Conservation (phyloP, 2,797 vertebrate species). For the Takifugu ocellatus region DNA sequence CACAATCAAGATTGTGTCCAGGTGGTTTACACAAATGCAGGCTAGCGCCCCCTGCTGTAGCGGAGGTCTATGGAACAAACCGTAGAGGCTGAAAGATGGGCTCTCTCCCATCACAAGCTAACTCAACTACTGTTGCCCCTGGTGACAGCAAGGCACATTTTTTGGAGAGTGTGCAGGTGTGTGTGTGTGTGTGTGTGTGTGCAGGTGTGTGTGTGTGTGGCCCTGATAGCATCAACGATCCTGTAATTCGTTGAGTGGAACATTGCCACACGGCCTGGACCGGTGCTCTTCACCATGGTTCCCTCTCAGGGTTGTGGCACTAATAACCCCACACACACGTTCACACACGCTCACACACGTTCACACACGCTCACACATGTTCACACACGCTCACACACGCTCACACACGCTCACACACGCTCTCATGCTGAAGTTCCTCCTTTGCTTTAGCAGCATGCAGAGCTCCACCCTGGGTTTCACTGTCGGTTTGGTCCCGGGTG, state of each 20-base stretch:
- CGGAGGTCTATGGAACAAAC: too few species aligned
- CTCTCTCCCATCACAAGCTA: too few species aligned
- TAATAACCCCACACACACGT: constrained; percentile 27
- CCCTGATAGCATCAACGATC: constrained; percentile 4
- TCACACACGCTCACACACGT: constrained; percentile 15
- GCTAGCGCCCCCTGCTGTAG: neutral
- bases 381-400: neutral
- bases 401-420: too few species aligned
- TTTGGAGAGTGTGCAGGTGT: too few species aligned
- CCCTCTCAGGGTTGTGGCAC: constrained; percentile 8
- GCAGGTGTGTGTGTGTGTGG: too few species aligned
- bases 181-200: too few species aligned
- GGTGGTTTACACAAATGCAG: neutral
- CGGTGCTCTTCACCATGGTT: constrained; percentile 41
- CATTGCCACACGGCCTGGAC: constrained; percentile 34
- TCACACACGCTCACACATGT: neutral
- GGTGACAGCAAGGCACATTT: too few species aligned
- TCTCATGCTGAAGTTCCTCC: constrained; percentile 12
- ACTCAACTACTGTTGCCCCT: too few species aligned
- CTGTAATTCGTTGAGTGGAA: constrained; percentile 45
- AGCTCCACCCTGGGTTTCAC: neutral
- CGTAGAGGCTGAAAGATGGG: too few species aligned
- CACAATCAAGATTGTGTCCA: neutral
- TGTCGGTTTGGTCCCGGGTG: too few species aligned
- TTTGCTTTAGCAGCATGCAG: constrained; percentile 24